Base-by-base conservation (phyloP, 92 coral and sea anemone species). In the Porites divaricata region DNA sequence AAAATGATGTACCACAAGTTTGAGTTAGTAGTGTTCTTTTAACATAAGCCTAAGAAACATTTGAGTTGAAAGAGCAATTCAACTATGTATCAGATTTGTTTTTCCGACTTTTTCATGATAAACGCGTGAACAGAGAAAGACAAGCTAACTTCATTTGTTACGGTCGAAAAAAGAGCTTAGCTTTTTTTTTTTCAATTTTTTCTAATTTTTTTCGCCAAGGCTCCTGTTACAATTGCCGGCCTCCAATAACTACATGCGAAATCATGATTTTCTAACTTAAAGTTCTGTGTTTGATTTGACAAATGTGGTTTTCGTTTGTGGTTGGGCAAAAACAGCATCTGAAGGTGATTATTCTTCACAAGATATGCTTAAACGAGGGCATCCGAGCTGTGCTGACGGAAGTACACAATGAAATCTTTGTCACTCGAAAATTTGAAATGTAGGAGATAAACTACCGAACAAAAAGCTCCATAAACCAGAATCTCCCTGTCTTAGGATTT, bases 281-380 rank as follows among this genome's bases (percentile, higher is more conserved):
- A 35, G 45, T 35, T 35, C 53, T 14, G 53, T 10, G 7, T 75
- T 35, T 35, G 45, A 14, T 75, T 75, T 75, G 28, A 14, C 52
- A 50, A 16, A 20, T 75, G 49, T 35, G 71, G 58, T 16, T n/a
- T 26, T n/a, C 52, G 21, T 26, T 16, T 41, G 79, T 75, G 81
- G 81, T 71, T 77, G 81, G 81, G 22, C 81, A 63, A 62, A 62
- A 63, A 16, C 16, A 16, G n/a, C 19, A 61, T 48, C 26, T 53
- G 63, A 77, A 20, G 81, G 8, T n/a, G 71, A 77, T 77, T 62
- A 77, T 48, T 35, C 14, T 23, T 20, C n/a, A 17, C 70, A 61
- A 28, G 45, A 49, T 17, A 45, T 62, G 24, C 63, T 41, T 76
- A 8, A 19, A 35, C 20, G 70, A 14, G 24, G 70, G 41, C 62